Percentiles rank a stretch among this genome's conserved stretches.
Evolutionary conservation across 2,888 invertebrate genomes (phyloP).

Genomic region (Parasteatoda lunata): DNA sequence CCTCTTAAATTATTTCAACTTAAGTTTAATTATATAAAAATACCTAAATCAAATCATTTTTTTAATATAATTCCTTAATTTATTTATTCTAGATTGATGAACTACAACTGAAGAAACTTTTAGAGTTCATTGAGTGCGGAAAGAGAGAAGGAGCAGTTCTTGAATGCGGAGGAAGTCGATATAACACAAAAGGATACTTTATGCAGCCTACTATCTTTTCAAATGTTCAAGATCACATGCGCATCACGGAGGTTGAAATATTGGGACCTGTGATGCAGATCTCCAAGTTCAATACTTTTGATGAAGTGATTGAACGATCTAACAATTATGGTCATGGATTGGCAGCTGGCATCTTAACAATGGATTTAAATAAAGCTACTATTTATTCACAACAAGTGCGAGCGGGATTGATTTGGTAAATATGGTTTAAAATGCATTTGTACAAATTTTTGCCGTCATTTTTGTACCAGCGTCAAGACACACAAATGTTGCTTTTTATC

Average conservation of each 20-base stretch:
- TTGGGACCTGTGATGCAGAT: slow-evolving; percentile 76
- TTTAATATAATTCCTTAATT: no score
- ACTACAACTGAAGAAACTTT: slow-evolving; percentile 73
- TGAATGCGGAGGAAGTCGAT: slow-evolving; percentile 73
- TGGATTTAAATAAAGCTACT: slow-evolving; percentile 84
- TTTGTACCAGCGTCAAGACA: no score
- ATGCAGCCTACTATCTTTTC: slow-evolving; percentile 74
- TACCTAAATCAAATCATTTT: no score
- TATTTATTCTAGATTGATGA: slow-evolving; percentile 72
- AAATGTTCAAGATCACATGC: slow-evolving; percentile 74
- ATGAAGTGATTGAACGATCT: slow-evolving; percentile 87
- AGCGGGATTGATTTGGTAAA: slow-evolving; percentile 73
- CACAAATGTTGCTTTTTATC: no score
- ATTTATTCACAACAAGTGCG: slow-evolving; percentile 83
- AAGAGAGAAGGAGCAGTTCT: slow-evolving; percentile 74
- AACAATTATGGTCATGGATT: slow-evolving; percentile 87
- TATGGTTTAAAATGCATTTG: no score
- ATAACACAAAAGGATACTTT: slow-evolving; percentile 73
- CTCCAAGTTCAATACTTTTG: slow-evolving; percentile 75
- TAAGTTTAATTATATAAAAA: no score
- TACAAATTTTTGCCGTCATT: no score
- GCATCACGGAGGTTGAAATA: slow-evolving; percentile 74
- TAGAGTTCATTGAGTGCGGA: slow-evolving; percentile 73
- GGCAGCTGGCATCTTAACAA: slow-evolving; percentile 87
- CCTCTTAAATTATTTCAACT: no score